phyloP scores from a whole-genome alignment of 1,140 invertebrate species.

The Zaprionus kolodkinae region DNA sequence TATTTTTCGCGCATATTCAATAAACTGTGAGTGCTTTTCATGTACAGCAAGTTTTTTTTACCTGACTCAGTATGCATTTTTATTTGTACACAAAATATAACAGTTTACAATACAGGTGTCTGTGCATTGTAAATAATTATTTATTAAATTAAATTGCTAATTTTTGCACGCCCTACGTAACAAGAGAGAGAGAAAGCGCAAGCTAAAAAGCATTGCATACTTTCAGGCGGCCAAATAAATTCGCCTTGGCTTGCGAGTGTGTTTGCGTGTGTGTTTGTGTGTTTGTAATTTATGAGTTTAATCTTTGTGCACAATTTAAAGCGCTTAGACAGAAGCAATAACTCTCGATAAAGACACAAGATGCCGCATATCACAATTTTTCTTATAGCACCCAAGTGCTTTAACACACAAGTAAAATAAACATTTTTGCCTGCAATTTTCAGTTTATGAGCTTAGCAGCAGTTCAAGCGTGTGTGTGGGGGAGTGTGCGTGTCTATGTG shows the following conservation, averaged over 20 bases:
- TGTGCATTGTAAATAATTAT: constrained; percentile 1
- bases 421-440: constrained; percentile 38
- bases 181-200: not conserved
- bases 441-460: constrained; percentile 49
- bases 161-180: not conserved
- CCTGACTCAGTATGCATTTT: not conserved
- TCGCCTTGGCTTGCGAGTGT: not conserved
- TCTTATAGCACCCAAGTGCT: constrained; percentile 8
- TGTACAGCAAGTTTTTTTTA: not conserved
- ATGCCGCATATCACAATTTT: constrained; percentile 5
- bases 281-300: constrained; percentile 5
- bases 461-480: not conserved
- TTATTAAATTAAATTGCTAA: not conserved
- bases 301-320: not conserved
- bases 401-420: constrained; percentile 15
- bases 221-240: not conserved
- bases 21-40: constrained; percentile 1
- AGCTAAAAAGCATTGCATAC: not conserved
- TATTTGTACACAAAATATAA: not conserved
- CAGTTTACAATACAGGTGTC: not conserved
- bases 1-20: not conserved
- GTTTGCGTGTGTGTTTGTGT: not conserved
- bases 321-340: not conserved
- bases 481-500: not conserved
- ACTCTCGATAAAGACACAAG: not conserved